Evolutionary conservation across 1,140 invertebrate genomes (phyloP).

Genomic region (Nomia melanderi): DNA sequence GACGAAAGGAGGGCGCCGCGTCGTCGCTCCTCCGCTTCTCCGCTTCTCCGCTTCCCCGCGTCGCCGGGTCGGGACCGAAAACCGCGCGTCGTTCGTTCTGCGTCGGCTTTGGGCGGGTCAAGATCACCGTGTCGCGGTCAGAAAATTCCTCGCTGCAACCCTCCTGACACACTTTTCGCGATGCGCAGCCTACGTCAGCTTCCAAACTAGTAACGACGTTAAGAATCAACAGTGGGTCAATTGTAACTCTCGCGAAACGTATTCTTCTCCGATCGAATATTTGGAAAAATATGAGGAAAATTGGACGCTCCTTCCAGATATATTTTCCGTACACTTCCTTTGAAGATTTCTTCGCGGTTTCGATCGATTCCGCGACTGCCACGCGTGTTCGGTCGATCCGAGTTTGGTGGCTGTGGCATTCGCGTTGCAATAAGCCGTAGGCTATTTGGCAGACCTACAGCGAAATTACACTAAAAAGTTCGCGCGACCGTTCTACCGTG

Average conservation of each 20-base stretch:
- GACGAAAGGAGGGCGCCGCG: neutral
- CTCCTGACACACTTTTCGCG: neutral
- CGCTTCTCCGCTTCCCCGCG: too few relatives aligned
- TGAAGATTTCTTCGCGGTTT: too few relatives aligned
- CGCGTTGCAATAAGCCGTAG: neutral
- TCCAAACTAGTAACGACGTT: too few relatives aligned
- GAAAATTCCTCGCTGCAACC: constrained; percentile 19
- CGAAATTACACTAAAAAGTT: constrained; percentile 13
- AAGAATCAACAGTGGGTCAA: too few relatives aligned
- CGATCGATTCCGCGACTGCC: neutral
- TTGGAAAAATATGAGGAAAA: too few relatives aligned
- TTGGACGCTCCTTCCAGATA: too few relatives aligned
- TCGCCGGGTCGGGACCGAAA: neutral
- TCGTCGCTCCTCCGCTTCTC: too few relatives aligned
- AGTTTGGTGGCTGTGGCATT: neutral
- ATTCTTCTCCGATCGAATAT: too few relatives aligned
- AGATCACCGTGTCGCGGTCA: constrained; percentile 41
- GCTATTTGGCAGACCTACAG: neutral
- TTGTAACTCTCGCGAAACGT: too few relatives aligned
- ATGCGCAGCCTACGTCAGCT: neutral
- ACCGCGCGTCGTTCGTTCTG: constrained; percentile 3
- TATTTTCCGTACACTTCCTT: too few relatives aligned
- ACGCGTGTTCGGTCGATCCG: neutral
- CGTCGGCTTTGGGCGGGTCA: constrained; percentile 16
- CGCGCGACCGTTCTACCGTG: neutral